Conservation (phyloP, 2,888 invertebrate genomes). For the Idaea biselata region DNA sequence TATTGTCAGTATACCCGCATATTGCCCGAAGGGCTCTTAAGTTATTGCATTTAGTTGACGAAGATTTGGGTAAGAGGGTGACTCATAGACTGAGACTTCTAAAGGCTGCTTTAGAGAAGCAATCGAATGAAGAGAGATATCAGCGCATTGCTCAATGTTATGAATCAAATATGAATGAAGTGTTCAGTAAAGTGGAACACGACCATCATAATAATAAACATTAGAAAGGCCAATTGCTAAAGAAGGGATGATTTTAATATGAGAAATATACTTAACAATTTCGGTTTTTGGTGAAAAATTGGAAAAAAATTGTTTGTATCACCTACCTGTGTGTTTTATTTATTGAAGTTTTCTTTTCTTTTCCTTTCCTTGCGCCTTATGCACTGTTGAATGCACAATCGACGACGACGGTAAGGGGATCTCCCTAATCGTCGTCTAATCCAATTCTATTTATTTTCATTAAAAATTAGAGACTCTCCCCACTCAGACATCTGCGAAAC, state of each 20-base stretch:
- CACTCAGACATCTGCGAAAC: no score
- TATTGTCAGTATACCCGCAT: conserved; percentile 18
- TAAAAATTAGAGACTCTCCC: no score
- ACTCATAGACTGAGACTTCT: conserved; percentile 35
- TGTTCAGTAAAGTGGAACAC: conserved; percentile 9
- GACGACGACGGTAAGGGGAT: no score
- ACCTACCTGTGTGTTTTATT: no score
- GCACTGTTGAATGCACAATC: no score
- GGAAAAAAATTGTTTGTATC: no score
- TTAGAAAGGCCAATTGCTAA: not conserved
- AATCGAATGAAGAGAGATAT: conserved; percentile 9
- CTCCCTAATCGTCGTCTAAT: no score
- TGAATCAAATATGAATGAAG: conserved; percentile 10
- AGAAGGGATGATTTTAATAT: no score
- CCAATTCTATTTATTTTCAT: no score
- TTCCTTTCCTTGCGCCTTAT: not conserved
- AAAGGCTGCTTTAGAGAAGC: conserved; percentile 11
- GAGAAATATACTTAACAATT: no score
- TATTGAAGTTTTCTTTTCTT: not conserved
- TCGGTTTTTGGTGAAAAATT: no score
- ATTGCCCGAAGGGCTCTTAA: conserved; percentile 85
- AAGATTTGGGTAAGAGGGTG: conserved; percentile 85
- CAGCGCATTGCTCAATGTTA: conserved; percentile 19
- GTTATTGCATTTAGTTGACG: conserved; percentile 87
- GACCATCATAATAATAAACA: not conserved